Conservation (phyloP, 2,888 invertebrate species). For the Pedicia rivosa region DNA sequence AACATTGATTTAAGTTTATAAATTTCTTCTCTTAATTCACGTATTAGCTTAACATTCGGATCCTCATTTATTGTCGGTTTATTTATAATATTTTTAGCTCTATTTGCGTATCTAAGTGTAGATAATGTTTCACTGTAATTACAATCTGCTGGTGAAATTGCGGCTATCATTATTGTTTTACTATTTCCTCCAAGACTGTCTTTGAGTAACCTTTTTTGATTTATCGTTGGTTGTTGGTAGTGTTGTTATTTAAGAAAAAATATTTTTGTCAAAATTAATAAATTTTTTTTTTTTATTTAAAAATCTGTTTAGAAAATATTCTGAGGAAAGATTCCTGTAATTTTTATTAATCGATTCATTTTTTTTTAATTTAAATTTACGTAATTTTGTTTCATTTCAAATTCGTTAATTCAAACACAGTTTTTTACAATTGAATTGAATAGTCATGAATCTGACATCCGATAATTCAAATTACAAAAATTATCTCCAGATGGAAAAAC, state of each 20-base stretch:
- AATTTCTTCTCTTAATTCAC: slow-evolving; percentile 73
- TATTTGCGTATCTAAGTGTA: slow-evolving; percentile 72
- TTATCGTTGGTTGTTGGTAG: too few species aligned
- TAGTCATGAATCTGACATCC: too few species aligned
- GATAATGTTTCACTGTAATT: slow-evolving; percentile 79
- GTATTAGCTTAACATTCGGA: slow-evolving; percentile 71
- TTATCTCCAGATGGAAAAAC: too few species aligned
- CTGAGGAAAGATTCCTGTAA: too few species aligned
- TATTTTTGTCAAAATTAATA: too few species aligned
- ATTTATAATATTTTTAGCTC: slow-evolving; percentile 83
- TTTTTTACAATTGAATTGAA: too few species aligned
- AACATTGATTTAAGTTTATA: slow-evolving; percentile 62
- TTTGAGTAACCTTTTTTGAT: slow-evolving; percentile 41
- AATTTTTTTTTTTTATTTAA: background rate
- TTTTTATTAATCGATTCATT: too few species aligned
- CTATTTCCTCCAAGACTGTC: slow-evolving; percentile 82
- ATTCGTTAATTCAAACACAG: too few species aligned
- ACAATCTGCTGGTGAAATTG: slow-evolving; percentile 64
- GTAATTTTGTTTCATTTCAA: too few species aligned
- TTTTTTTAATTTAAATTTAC: too few species aligned
- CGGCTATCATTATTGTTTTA: slow-evolving; percentile 84
- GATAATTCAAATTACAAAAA: too few species aligned
- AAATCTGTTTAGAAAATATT: background rate
- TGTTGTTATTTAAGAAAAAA: background rate
- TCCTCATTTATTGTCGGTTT: slow-evolving; percentile 85